These are phyloP conservation scores for Deroplatys truncata DNA, from an alignment of 2,888 invertebrate genomes.

Conservation along the genomic window DNA sequence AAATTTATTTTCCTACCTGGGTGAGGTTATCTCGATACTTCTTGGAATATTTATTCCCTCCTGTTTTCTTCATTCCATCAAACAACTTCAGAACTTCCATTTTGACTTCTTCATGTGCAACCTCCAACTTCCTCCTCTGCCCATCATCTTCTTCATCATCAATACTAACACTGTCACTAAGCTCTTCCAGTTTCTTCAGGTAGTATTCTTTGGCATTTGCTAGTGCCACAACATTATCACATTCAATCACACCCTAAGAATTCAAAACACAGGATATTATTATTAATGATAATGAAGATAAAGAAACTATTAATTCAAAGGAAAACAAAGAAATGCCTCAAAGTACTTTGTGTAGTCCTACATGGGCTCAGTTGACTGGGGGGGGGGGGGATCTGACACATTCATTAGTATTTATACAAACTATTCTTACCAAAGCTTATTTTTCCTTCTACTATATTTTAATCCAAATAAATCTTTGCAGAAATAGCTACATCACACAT, in stretches of 20 bases:
- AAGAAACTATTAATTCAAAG: too few species aligned
- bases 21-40: neutral
- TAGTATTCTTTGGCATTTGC: neutral
- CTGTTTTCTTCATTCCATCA: neutral
- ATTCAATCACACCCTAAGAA: neutral
- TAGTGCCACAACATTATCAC: neutral
- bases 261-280: neutral
- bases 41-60: neutral
- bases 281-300: too few species aligned
- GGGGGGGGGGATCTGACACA: too few species aligned
- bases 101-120: neutral
- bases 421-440: too few species aligned
- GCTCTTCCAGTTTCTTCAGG: neutral
- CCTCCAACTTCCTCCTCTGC: neutral
- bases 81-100: neutral
- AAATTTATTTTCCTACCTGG: neutral
- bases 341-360: too few species aligned
- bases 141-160: neutral
- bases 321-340: too few species aligned
- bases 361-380: too few species aligned
- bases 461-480: too few species aligned
- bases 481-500: too few species aligned
- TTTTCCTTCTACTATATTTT: too few species aligned
- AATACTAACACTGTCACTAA: neutral
- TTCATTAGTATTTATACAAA: too few species aligned